phyloP scores from a whole-genome alignment of 1,140 invertebrate genomes.

The Pectinophora gossypiella region DNA sequence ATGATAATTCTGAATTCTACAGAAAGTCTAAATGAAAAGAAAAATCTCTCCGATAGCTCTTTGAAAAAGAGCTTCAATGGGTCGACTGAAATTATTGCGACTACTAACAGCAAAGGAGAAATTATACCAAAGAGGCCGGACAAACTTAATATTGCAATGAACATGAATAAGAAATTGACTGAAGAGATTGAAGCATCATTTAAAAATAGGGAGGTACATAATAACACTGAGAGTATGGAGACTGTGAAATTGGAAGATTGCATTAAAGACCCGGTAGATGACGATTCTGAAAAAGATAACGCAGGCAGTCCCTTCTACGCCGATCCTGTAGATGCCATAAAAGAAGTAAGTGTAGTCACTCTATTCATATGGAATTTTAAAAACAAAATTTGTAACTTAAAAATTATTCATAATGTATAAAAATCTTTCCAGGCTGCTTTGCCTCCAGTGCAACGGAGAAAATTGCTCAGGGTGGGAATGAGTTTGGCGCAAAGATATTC shows the following conservation, averaged over 20 bases:
- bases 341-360: constrained; percentile 52
- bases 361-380: not conserved
- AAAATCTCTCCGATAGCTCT: constrained; percentile 51
- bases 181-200: constrained; percentile 66
- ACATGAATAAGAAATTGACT: constrained; percentile 69
- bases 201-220: constrained; percentile 49
- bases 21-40: constrained; percentile 62
- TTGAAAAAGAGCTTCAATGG: constrained; percentile 59
- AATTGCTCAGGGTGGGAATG: constrained; percentile 49
- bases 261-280: constrained; percentile 33
- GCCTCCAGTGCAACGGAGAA: constrained; percentile 63
- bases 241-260: constrained; percentile 65
- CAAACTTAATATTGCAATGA: constrained; percentile 65
- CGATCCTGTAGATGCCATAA: constrained; percentile 91
- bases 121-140: constrained; percentile 68
- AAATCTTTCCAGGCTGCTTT: constrained; percentile 53
- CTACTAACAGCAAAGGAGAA: constrained; percentile 72
- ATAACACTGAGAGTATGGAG: constrained; percentile 66
- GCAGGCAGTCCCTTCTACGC: constrained; percentile 93
- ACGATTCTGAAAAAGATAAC: constrained; percentile 74
- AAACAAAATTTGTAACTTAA: not conserved
- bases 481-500: constrained; percentile 76
- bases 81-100: constrained; percentile 70
- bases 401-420: constrained; percentile 11
- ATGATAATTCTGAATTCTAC: constrained; percentile 54